Evolutionary conservation across 2,797 vertebrate species (phyloP), one percentile per base, ranked within the genome.

Genomic region (Gallinago solitaria): DNA sequence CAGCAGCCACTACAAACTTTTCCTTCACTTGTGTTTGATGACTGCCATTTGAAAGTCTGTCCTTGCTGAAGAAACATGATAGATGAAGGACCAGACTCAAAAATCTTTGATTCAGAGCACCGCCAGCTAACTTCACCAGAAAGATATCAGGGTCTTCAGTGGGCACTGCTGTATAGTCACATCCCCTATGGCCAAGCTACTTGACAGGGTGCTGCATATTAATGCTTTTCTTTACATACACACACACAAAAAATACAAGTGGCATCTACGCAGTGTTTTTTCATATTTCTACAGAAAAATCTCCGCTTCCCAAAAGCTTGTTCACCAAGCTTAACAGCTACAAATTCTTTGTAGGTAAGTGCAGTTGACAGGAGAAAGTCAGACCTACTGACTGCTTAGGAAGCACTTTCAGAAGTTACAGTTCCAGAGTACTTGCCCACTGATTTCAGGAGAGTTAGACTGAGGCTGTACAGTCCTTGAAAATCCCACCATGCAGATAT

Each of bases 1-100:
- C 43, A 37, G 16, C 19, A 70, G 21, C 48, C 1, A 1, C 83
- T 45, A 33, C 69, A 75, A 76, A 50, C 1, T 10, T 43, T 56
- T 33, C 1, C 1, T 16, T 56, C 6, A 2, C 39, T 80, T 18
- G 3, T 0, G 0, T 71, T 74, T 85, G 60, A 47, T 30, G 30
- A 15, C 35, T 81, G 56, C 25, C 7, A 1, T 54, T 85, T 39
- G 30, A 25, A 84, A 82, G 47, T 27, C 25, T 1, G 2, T 51
- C 30, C 45, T 51, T 88, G 45, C 28, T 39, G 76, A 69, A 51
- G 50, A 69, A 82, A 19, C 6, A 9, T 9, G 28, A 45, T 21
- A n/a, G 33, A 54, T 23, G 59, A 73, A 64, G 67, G 25, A 47
- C 8, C 16, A 60, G 39, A 45, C 12, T 59, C 21, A 54, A 28